These are phyloP conservation scores for Electrona antarctica DNA, from an alignment of 2,113 vertebrate species.

Conservation along the genomic window DNA sequence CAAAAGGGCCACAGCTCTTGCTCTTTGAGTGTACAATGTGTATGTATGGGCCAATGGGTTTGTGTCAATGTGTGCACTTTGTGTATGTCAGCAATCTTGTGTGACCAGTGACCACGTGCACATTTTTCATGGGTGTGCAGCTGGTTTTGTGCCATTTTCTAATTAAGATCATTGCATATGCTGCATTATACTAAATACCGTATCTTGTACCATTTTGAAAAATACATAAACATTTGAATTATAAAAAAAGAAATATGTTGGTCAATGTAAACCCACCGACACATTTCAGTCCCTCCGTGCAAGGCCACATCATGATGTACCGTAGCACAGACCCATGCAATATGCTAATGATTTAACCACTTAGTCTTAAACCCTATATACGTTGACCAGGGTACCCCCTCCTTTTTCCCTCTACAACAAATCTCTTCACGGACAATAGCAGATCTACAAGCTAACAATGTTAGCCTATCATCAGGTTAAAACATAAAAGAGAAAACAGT, in stretches of 20 bases:
- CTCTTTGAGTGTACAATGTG: constrained; percentile 15
- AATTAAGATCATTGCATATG: neutral
- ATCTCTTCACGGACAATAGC: no score
- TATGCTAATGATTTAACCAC: neutral
- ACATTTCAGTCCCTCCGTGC: neutral
- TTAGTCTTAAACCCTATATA: no score
- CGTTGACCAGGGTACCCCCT: no score
- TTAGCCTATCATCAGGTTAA: neutral
- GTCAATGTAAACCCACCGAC: neutral
- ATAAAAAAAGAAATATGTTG: neutral
- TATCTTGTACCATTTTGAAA: no score
- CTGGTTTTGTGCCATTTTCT: neutral
- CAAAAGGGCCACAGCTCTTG: neutral
- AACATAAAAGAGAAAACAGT: neutral
- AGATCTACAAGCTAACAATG: neutral
- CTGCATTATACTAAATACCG: no score
- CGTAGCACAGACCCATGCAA: constrained; percentile 1
- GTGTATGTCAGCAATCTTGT: neutral
- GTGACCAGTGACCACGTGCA: constrained; percentile 4
- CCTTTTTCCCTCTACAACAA: no score
- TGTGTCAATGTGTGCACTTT: neutral
- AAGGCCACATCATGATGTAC: no score
- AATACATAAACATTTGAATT: no score
- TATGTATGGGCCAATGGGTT: constrained; percentile 25
- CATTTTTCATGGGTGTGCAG: neutral